phyloP scores from a whole-genome alignment of 2,888 invertebrate genomes.

The Auanema sp. region DNA sequence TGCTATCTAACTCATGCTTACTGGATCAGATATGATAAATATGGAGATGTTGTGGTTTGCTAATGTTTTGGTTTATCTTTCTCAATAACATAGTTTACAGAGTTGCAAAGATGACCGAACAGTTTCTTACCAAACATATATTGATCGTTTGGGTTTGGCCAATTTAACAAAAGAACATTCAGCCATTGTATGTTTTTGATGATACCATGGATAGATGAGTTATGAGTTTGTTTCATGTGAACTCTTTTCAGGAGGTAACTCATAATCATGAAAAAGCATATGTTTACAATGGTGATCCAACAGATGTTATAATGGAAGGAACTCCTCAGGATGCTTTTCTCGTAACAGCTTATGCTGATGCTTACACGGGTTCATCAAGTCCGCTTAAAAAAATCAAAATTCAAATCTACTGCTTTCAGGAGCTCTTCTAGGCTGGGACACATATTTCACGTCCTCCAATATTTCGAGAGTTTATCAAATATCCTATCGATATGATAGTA shows the following conservation, averaged over 20 bases:
- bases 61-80: too few relatives aligned
- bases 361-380: conserved; percentile 25
- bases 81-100: conserved; percentile 12
- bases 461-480: conserved; percentile 27
- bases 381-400: background rate
- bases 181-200: conserved; percentile 1
- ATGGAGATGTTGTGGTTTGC: conserved; percentile 13
- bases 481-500: conserved; percentile 35
- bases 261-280: conserved; percentile 34
- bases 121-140: conserved; percentile 31
- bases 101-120: conserved; percentile 19
- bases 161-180: conserved; percentile 20
- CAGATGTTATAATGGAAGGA: conserved; percentile 29
- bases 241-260: conserved; percentile 29
- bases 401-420: conserved; percentile 21
- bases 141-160: conserved; percentile 33
- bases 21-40: conserved; percentile 16
- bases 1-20: conserved; percentile 29
- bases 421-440: conserved; percentile 41
- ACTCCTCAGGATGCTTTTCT: conserved; percentile 37
- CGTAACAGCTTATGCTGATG: conserved; percentile 38
- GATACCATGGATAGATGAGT: background rate
- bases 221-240: too few relatives aligned
- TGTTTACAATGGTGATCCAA: conserved; percentile 40
- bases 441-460: conserved; percentile 35